phyloP scores from a whole-genome alignment of 2,888 invertebrate genomes.

The Pristionchus entomophagus region DNA sequence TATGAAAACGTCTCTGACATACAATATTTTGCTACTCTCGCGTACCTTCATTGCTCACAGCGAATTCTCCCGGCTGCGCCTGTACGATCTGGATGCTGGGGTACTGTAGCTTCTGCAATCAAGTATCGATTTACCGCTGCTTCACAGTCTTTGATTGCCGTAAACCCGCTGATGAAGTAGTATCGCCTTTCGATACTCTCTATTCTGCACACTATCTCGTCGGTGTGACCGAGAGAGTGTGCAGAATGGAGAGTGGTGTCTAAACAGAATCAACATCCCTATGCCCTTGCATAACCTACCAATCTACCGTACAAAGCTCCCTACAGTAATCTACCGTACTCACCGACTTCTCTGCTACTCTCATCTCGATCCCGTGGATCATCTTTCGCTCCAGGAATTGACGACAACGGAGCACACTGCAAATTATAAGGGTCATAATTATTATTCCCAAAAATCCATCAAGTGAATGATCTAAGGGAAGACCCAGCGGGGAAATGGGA shows the following conservation, averaged over 20 bases:
- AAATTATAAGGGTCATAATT: slow-evolving; percentile 50
- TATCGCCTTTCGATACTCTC: no score
- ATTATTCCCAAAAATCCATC: slow-evolving; percentile 53
- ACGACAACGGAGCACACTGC: slow-evolving; percentile 54
- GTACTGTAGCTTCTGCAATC: slow-evolving; percentile 53
- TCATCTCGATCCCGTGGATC: slow-evolving; percentile 63
- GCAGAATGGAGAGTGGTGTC: background rate
- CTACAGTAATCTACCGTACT: slow-evolving; percentile 38
- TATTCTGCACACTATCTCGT: no score
- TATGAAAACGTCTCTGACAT: background rate
- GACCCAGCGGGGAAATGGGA: no score
- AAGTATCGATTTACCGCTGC: slow-evolving; percentile 13
- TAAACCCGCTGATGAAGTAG: no score
- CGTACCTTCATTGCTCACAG: background rate
- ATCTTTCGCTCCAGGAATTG: slow-evolving; percentile 63
- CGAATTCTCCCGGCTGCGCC: slow-evolving; percentile 3
- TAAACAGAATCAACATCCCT: background rate
- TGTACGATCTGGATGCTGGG: slow-evolving; percentile 55
- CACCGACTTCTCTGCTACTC: slow-evolving; percentile 62
- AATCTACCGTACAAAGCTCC: background rate
- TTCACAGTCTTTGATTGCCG: no score
- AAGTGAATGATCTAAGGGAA: background rate
- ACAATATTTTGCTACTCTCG: background rate
- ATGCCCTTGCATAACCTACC: background rate
- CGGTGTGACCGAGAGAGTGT: no score